Percentiles rank a stretch among this genome's conserved stretches.
These are phyloP conservation scores for Drosophila rellima DNA, from an alignment of 2,888 invertebrate genomes.

Conservation along the genomic window DNA sequence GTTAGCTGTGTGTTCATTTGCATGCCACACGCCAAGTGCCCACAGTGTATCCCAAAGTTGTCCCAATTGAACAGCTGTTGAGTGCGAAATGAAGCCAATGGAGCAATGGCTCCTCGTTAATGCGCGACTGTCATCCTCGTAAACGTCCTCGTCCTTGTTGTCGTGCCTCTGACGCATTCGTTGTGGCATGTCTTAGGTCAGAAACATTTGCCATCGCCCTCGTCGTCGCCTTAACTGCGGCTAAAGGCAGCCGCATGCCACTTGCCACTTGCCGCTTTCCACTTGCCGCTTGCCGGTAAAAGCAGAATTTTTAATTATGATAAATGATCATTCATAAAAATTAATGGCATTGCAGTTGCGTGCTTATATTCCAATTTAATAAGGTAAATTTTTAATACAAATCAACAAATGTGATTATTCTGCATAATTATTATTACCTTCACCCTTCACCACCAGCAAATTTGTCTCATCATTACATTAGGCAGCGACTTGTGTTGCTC, in stretches of 20 bases:
- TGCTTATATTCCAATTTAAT: slow-evolving; percentile 49
- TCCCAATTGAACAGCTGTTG: slow-evolving; percentile 76
- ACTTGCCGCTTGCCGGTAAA: slow-evolving; percentile 52
- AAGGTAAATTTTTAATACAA: slow-evolving; percentile 7
- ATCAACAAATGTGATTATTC: slow-evolving; percentile 35
- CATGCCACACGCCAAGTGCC: slow-evolving; percentile 25
- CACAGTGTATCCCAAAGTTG: slow-evolving; percentile 49
- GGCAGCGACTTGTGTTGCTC: slow-evolving; percentile 11
- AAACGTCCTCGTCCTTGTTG: slow-evolving; percentile 19
- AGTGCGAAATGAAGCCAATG: slow-evolving; percentile 53
- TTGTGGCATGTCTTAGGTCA: slow-evolving; percentile 81
- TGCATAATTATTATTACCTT: slow-evolving; percentile 65
- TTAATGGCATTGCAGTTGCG: slow-evolving; percentile 70
- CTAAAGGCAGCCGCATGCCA: slow-evolving; percentile 17
- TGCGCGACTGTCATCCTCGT: slow-evolving; percentile 42
- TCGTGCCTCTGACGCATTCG: slow-evolving; percentile 64
- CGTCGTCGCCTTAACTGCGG: slow-evolving; percentile 6
- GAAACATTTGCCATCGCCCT: slow-evolving; percentile 50
- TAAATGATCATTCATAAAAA: slow-evolving; percentile 80
- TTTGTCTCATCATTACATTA: slow-evolving; percentile 23
- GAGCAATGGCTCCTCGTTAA: slow-evolving; percentile 59
- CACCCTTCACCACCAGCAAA: neutral
- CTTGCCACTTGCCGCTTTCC: slow-evolving; percentile 21
- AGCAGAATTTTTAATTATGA: slow-evolving; percentile 80
- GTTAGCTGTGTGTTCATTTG: slow-evolving; percentile 55